phyloP scores from a whole-genome alignment of 2,888 invertebrate genomes.

The Hyppa rectilinea region DNA sequence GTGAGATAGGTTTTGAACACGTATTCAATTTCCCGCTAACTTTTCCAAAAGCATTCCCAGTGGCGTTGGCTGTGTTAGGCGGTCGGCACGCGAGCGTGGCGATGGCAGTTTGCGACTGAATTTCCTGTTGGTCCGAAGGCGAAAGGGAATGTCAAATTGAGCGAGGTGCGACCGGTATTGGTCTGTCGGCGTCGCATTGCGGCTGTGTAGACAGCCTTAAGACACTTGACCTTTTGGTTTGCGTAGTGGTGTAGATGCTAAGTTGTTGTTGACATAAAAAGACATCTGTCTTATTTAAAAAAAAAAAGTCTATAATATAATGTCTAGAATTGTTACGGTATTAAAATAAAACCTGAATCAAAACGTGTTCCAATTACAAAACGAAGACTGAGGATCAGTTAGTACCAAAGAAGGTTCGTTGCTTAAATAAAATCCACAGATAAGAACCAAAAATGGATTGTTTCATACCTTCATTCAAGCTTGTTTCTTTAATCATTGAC shows the following conservation, averaged over 20 bases:
- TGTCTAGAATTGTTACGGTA: too few species aligned
- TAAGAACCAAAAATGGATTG: too few species aligned
- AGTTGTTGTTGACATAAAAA: too few species aligned
- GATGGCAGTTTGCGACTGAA: constrained; percentile 3
- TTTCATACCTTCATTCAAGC: too few species aligned
- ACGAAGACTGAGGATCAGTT: too few species aligned
- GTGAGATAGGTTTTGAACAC: constrained; percentile 57
- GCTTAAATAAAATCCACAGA: too few species aligned
- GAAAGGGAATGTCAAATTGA: not conserved
- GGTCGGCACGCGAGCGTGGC: not conserved
- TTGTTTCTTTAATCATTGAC: too few species aligned
- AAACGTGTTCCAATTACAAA: too few species aligned
- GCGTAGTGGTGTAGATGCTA: not conserved
- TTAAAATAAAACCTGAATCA: too few species aligned
- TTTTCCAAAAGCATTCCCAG: constrained; percentile 30
- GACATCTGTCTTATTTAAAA: too few species aligned
- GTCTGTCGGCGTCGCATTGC: constrained; percentile 11
- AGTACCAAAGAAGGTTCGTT: too few species aligned
- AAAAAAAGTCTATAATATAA: too few species aligned
- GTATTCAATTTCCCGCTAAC: constrained; percentile 61
- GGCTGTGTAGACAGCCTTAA: constrained; percentile 16
- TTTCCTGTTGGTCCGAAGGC: constrained; percentile 14
- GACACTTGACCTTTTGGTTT: constrained; percentile 16
- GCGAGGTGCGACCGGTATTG: not conserved
- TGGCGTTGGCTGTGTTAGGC: not conserved